These are phyloP conservation scores for Cirrhinus molitorella DNA, from an alignment of 2,797 vertebrate species.

Conservation along the genomic window DNA sequence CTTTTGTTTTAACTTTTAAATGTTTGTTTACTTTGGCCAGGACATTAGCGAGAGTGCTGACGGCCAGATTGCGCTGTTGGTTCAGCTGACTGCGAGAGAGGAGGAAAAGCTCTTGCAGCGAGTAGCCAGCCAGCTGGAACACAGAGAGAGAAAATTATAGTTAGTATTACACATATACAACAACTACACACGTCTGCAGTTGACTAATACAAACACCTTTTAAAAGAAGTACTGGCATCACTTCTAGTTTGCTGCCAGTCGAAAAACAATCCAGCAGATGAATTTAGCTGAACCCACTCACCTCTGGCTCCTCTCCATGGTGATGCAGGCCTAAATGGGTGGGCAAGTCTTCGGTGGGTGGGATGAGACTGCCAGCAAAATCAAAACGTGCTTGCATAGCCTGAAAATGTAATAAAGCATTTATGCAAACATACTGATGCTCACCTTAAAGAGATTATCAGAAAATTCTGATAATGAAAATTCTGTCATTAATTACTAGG, in stretches of 20 bases:
- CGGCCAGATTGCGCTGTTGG: slow-evolving; percentile 91
- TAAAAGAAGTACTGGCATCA: background rate
- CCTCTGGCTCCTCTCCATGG: slow-evolving; percentile 97
- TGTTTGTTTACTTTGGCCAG: slow-evolving; percentile 84
- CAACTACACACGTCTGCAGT: background rate
- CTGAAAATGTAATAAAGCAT: slow-evolving; percentile 71
- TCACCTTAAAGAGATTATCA: too few relatives aligned
- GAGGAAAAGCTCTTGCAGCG: slow-evolving; percentile 96
- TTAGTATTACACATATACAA: background rate
- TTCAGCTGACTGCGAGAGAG: slow-evolving; percentile 93
- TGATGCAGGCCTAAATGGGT: slow-evolving; percentile 96
- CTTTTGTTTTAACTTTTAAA: background rate
- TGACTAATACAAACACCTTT: slow-evolving; percentile 4
- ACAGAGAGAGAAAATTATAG: slow-evolving; percentile 9
- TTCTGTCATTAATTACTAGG: too few relatives aligned
- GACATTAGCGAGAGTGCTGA: slow-evolving; percentile 88
- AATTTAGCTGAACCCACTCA: slow-evolving; percentile 67
- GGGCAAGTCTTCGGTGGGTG: slow-evolving; percentile 87
- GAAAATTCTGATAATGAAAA: too few relatives aligned
- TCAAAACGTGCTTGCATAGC: slow-evolving; percentile 96
- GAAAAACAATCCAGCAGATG: background rate
- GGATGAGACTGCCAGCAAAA: slow-evolving; percentile 89
- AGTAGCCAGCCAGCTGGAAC: slow-evolving; percentile 92
- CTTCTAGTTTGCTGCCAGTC: slow-evolving; percentile 18
- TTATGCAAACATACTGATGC: background rate